Percentiles rank a stretch among this genome's conserved stretches.
Conservation (phyloP, 2,888 invertebrate genomes). For the Cryptocephalus primarius region DNA sequence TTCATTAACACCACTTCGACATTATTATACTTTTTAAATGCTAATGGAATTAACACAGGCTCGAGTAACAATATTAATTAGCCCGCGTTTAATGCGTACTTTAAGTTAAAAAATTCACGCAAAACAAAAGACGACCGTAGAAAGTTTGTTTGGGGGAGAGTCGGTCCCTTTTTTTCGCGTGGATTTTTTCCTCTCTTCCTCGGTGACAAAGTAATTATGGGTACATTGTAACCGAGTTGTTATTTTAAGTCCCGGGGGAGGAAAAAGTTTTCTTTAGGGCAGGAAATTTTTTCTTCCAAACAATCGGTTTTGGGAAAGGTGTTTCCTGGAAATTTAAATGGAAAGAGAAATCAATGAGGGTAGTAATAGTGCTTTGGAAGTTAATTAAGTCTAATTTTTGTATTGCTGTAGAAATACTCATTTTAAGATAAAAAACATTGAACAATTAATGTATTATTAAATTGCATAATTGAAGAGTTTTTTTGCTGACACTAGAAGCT, state of each 20-base stretch:
- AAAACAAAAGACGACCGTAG: conserved; percentile 7
- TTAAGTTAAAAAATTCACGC: conserved; percentile 9
- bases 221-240: conserved; percentile 11
- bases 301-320: too few relatives aligned
- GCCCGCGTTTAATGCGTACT: conserved; percentile 9
- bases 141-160: conserved; percentile 5
- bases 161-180: conserved; percentile 3
- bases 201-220: conserved; percentile 13
- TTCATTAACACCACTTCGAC: conserved; percentile 8
- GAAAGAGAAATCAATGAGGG: too few relatives aligned
- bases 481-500: too few relatives aligned
- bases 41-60: conserved; percentile 21
- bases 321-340: too few relatives aligned
- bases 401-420: too few relatives aligned
- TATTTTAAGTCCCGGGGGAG: conserved; percentile 12
- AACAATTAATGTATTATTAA: too few relatives aligned
- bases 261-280: not conserved
- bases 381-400: too few relatives aligned
- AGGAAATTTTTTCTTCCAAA: not conserved
- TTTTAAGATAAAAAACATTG: too few relatives aligned
- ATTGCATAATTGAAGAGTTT: too few relatives aligned
- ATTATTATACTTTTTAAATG: conserved; percentile 19
- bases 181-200: conserved; percentile 1
- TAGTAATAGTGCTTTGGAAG: too few relatives aligned
- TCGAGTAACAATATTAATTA: conserved; percentile 13